These are phyloP conservation scores for Branchellion lobata DNA, from an alignment of 2,888 invertebrate species.

Conservation along the genomic window DNA sequence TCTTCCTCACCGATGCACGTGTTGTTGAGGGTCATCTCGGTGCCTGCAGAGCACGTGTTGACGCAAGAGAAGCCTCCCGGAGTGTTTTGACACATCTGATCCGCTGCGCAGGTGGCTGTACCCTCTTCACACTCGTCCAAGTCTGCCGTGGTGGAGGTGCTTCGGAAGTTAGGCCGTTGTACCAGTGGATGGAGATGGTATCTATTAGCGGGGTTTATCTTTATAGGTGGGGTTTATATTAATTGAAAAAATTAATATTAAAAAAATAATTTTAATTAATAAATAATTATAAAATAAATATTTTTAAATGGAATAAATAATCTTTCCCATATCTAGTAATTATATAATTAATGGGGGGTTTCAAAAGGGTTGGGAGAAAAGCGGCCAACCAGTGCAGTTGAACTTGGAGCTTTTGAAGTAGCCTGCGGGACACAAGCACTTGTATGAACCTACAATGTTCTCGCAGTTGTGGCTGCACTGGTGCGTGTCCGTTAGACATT, in stretches of 20 bases:
- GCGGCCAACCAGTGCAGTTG: slow-evolving; percentile 71
- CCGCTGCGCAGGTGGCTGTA: slow-evolving; percentile 54
- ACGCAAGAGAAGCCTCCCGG: slow-evolving; percentile 60
- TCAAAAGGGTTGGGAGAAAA: background rate
- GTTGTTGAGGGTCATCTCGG: slow-evolving; percentile 56
- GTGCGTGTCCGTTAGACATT: slow-evolving; percentile 51
- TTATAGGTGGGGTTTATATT: no score
- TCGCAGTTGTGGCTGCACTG: slow-evolving; percentile 71
- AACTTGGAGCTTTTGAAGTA: slow-evolving; percentile 76
- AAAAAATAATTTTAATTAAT: no score
- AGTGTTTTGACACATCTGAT: slow-evolving; percentile 60
- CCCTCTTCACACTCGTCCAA: slow-evolving; percentile 61
- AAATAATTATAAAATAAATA: slow-evolving; percentile 3
- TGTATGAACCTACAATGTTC: slow-evolving; percentile 79
- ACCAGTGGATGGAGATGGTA: no score
- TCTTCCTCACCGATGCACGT: slow-evolving; percentile 60
- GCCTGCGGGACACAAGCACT: slow-evolving; percentile 79
- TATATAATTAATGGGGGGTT: background rate
- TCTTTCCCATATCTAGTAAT: background rate
- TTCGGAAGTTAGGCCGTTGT: background rate
- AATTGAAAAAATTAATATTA: no score
- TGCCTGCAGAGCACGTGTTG: slow-evolving; percentile 61
- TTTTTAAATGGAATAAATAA: background rate
- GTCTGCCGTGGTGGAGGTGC: slow-evolving; percentile 54
- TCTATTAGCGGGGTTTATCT: no score